phyloP scores from a whole-genome alignment of 1,140 invertebrate species.

The Drosophila punjabiensis region DNA sequence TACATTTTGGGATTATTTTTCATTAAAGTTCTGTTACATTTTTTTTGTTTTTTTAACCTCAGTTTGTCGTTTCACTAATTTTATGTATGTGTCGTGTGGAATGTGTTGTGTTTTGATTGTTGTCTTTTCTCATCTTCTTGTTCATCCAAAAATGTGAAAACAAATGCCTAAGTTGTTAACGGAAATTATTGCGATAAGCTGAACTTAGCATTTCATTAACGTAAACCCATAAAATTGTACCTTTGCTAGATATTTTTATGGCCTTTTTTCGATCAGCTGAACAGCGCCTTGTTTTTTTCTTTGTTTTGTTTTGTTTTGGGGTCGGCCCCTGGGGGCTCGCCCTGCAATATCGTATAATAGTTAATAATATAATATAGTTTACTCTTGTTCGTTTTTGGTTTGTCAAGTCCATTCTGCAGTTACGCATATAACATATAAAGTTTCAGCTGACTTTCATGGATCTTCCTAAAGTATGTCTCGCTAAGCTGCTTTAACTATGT shows the following conservation, averaged over 20 bases:
- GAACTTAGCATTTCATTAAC: constrained; percentile 77
- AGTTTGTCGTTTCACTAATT: constrained; percentile 54
- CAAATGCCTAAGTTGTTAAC: constrained; percentile 49
- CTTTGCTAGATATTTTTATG: constrained; percentile 38
- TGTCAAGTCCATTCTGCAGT: constrained; percentile 71
- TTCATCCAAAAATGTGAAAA: constrained; percentile 48
- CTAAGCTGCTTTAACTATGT: constrained; percentile 67
- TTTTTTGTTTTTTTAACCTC: constrained; percentile 60
- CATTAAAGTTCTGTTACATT: constrained; percentile 27
- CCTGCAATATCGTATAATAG: constrained; percentile 52
- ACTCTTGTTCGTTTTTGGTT: constrained; percentile 45
- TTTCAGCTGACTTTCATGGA: constrained; percentile 59
- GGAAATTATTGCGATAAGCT: constrained; percentile 56
- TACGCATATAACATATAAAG: constrained; percentile 64
- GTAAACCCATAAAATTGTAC: constrained; percentile 60
- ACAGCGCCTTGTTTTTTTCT: constrained; percentile 57
- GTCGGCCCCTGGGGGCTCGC: constrained; percentile 2
- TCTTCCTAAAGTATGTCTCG: constrained; percentile 48
- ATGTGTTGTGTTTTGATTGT: constrained; percentile 67
- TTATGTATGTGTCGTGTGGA: constrained; percentile 38
- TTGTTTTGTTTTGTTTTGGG: constrained; percentile 16
- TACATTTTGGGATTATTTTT: constrained; percentile 49
- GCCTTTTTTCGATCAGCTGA: constrained; percentile 56
- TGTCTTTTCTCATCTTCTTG: constrained; percentile 63
- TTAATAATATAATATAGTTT: constrained; percentile 59